Base-by-base conservation (phyloP, 2,797 vertebrate species). In the Hybognathus amarus region DNA sequence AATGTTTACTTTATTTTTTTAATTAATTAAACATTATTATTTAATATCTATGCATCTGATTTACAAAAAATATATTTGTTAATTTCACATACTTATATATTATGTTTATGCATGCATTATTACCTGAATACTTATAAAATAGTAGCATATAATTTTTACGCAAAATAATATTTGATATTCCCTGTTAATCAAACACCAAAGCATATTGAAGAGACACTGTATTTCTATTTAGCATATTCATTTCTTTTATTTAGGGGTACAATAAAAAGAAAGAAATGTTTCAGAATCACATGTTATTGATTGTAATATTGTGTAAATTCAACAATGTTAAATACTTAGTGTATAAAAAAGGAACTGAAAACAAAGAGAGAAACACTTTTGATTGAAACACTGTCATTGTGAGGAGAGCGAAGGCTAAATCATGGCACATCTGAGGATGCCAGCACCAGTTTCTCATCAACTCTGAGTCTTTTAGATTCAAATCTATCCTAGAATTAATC, bases 161-260 rank as follows among this genome's bases (percentile, higher is more conserved):
- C 17, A 73, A 73, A 22, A 18, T 18, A 33, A 74, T 73, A 20
- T 24, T 70, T 24, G 2, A 36, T 22, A 36, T 36, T 36, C 6
- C 20, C 6, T 5, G 24, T 63, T 27, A 45, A 13, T 27, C 40
- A 22, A 52, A 63, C 3, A 17, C 33, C 52, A 59, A 10, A 30
- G 18, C 33, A 77, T 8, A 42, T 63, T 45, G 74, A 79, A 36
- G 36, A 36, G 24, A 33, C 79, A 20, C 20, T 47, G 6, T 22
- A 17, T 73, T 45, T 54, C 20, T 20, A 38, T 42, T 85, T 69
- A 77, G 30, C 63, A 38, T 76, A 67, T 80, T 82, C 59, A 74
- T 88, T 91, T 87, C 89, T 85, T 91, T 91, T 91, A 91, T 91
- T 91, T 83, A 83, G 64, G 73, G 59, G 70, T 87, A 85, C 86